phyloP scores from a whole-genome alignment of 2,888 invertebrate genomes.

The Drosophila mercatorum region DNA sequence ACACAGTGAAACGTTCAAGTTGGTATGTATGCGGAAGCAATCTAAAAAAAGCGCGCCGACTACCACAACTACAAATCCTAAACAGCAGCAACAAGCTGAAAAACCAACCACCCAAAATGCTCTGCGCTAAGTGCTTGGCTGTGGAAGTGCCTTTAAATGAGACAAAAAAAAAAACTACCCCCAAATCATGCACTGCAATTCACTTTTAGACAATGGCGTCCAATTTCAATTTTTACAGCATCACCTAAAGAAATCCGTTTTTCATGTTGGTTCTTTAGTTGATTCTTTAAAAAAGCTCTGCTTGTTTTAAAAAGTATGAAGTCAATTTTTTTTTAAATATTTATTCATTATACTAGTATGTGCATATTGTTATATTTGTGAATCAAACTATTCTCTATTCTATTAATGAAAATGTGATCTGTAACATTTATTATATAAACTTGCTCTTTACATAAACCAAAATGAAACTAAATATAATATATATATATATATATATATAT shows the following conservation, averaged over 20 bases:
- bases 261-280: constrained; percentile 7
- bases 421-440: too few species aligned
- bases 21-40: constrained; percentile 41
- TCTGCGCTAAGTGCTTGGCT: constrained; percentile 6
- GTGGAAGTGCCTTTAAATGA: constrained; percentile 52
- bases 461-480: too few species aligned
- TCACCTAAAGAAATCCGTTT: constrained; percentile 20
- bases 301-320: too few species aligned
- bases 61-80: constrained; percentile 48
- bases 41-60: constrained; percentile 53
- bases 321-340: too few species aligned
- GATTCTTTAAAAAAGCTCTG: neutral
- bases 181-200: constrained; percentile 49
- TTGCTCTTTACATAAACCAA: too few species aligned
- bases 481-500: too few species aligned
- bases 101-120: constrained; percentile 57
- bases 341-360: too few species aligned
- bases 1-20: neutral
- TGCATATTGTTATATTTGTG: too few species aligned
- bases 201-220: constrained; percentile 65
- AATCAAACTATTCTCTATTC: too few species aligned
- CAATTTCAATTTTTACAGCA: constrained; percentile 40
- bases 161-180: constrained; percentile 53
- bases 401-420: too few species aligned
- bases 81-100: constrained; percentile 35